Percentiles rank a stretch among this genome's conserved stretches.
phyloP scores from a whole-genome alignment of 1,140 invertebrate genomes.

The Wiebesia pumilae region DNA sequence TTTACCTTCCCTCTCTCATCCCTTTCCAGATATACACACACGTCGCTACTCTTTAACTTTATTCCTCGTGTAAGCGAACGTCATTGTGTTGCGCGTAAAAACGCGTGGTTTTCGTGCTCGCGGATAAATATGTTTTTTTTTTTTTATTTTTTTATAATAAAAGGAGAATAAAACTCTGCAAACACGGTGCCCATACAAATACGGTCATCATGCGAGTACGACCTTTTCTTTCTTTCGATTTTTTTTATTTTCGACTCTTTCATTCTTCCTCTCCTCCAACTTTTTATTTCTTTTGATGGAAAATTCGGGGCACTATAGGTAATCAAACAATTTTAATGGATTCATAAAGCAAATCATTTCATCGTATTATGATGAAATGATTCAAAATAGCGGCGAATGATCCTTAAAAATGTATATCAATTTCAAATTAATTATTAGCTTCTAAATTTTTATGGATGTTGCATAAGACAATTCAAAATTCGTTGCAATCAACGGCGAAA shows the following conservation, averaged over 20 bases:
- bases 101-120: constrained; percentile 5
- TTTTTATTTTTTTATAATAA: constrained; percentile 27
- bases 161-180: not conserved
- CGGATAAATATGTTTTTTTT: constrained; percentile 29
- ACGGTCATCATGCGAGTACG: constrained; percentile 32
- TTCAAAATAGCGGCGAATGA: no score
- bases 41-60: constrained; percentile 15
- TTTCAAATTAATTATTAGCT: no score
- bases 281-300: not conserved
- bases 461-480: no score
- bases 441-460: no score
- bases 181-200: not conserved
- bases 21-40: not conserved
- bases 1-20: not conserved
- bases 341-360: not conserved
- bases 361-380: no score
- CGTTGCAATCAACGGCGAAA: no score
- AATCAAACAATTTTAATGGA: constrained; percentile 5
- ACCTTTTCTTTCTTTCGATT: not conserved
- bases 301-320: not conserved
- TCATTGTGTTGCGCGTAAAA: constrained; percentile 37
- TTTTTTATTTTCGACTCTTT: not conserved
- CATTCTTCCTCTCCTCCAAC: not conserved
- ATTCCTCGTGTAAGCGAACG: not conserved
- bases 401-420: no score